A percentile compares a stretch with the other conserved stretches of the same genome.
Evolutionary conservation across 2,888 invertebrate genomes (phyloP).

Genomic region (Drosophila borborema): DNA sequence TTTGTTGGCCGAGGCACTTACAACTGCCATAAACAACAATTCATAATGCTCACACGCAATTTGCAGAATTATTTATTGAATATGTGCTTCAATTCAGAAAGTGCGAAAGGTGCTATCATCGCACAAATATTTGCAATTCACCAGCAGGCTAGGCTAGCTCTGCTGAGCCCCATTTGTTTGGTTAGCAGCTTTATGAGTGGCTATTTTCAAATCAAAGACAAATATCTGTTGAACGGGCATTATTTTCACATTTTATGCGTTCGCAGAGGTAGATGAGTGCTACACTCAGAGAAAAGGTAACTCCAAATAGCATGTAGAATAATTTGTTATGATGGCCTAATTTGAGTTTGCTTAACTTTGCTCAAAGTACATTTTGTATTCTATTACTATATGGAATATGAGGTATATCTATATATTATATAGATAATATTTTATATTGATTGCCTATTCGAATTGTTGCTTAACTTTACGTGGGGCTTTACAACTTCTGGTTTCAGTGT

Average conservation of each 20-base stretch:
- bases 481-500: neutral
- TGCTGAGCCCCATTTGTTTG: constrained; percentile 1
- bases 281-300: neutral
- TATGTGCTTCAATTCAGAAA: constrained; percentile 18
- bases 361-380: neutral
- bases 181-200: constrained; percentile 5
- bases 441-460: neutral
- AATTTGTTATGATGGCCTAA: neutral
- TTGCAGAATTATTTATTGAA: constrained; percentile 29
- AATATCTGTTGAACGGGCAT: constrained; percentile 42
- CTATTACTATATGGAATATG: neutral
- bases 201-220: constrained; percentile 38
- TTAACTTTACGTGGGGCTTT: neutral
- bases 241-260: constrained; percentile 46
- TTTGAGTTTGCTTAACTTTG: too few relatives aligned
- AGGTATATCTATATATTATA: too few relatives aligned
- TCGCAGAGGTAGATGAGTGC: too few relatives aligned
- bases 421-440: neutral
- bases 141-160: neutral
- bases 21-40: constrained; percentile 33
- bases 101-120: constrained; percentile 39
- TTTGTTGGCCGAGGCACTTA: constrained; percentile 13
- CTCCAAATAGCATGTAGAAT: neutral
- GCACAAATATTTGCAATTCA: constrained; percentile 61
- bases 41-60: constrained; percentile 19